phyloP scores from a whole-genome alignment of 2,888 invertebrate species.

The Scaptomyza parva region DNA sequence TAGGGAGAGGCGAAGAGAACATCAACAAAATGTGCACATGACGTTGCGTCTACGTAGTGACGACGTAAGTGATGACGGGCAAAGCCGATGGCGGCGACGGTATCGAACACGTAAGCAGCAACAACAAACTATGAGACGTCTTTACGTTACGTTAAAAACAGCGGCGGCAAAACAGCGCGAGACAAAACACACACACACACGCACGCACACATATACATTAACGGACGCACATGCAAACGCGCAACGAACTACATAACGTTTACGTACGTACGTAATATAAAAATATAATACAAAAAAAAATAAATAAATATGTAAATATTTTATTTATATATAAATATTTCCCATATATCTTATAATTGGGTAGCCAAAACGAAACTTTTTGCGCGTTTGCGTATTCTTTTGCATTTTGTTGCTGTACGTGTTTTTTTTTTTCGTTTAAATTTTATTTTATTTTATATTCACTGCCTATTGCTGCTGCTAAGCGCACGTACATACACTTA shows the following conservation, averaged over 20 bases:
- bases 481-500: constrained; percentile 50
- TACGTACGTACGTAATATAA: constrained; percentile 40
- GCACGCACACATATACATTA: constrained; percentile 12
- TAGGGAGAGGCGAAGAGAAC: constrained; percentile 18
- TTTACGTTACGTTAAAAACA: constrained; percentile 53
- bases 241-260: constrained; percentile 50
- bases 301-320: constrained; percentile 7
- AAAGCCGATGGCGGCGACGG: constrained; percentile 5
- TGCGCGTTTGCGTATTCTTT: constrained; percentile 40
- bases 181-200: constrained; percentile 29
- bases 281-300: constrained; percentile 36
- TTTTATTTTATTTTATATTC: constrained; percentile 65
- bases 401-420: constrained; percentile 47
- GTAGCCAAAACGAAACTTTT: constrained; percentile 33
- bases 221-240: constrained; percentile 27
- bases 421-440: constrained; percentile 30
- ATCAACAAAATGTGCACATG: constrained; percentile 49
- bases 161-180: constrained; percentile 63
- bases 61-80: constrained; percentile 29
- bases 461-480: constrained; percentile 51
- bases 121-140: constrained; percentile 40
- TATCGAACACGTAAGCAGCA: constrained; percentile 28
- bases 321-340: constrained; percentile 12
- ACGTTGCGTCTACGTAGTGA: constrained; percentile 42
- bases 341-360: constrained; percentile 13